Percentiles rank a stretch among this genome's conserved stretches.
Conservation (phyloP, 2,113 vertebrate species). For the Triplophysa rosa region DNA sequence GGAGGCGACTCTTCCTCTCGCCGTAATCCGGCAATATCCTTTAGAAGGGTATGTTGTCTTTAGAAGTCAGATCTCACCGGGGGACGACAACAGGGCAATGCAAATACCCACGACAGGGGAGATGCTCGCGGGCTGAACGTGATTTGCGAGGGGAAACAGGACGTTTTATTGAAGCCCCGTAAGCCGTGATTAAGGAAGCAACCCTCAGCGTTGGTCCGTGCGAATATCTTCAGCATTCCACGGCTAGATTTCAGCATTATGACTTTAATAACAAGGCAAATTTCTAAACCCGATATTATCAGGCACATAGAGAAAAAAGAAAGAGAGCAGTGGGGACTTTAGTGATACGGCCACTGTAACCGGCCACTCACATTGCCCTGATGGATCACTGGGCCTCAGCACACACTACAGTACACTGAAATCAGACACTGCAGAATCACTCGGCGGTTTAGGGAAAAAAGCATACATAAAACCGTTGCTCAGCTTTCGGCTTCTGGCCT, state of each 20-base stretch:
- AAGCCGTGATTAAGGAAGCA: conserved; percentile 39
- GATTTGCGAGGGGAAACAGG: conserved; percentile 53
- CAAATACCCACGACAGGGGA: conserved; percentile 58
- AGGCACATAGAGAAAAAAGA: neutral
- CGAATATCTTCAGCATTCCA: conserved; percentile 42
- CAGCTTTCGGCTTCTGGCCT: conserved; percentile 67
- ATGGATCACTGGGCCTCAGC: neutral
- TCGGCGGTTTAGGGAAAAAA: conserved; percentile 12
- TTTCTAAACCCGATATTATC: conserved; percentile 18
- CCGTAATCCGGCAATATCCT: conserved; percentile 79
- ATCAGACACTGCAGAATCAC: conserved; percentile 11
- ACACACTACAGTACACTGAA: conserved; percentile 3
- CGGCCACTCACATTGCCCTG: neutral
- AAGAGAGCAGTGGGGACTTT: neutral
- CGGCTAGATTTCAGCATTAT: conserved; percentile 26
- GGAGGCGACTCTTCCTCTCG: conserved; percentile 72
- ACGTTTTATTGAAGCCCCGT: conserved; percentile 30
- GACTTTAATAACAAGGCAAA: conserved; percentile 41
- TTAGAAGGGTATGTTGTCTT: conserved; percentile 74
- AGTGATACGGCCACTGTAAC: neutral
- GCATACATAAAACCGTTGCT: conserved; percentile 6
- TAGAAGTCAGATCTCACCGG: conserved; percentile 69
- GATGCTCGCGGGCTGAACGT: conserved; percentile 65
- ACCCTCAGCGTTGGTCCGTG: conserved; percentile 37
- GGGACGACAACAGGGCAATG: conserved; percentile 62